A percentile compares a stretch with the other conserved stretches of the same genome.
These are phyloP conservation scores for Pteropus rufus DNA, from an alignment of 2,797 vertebrate genomes.

Conservation along the genomic window DNA sequence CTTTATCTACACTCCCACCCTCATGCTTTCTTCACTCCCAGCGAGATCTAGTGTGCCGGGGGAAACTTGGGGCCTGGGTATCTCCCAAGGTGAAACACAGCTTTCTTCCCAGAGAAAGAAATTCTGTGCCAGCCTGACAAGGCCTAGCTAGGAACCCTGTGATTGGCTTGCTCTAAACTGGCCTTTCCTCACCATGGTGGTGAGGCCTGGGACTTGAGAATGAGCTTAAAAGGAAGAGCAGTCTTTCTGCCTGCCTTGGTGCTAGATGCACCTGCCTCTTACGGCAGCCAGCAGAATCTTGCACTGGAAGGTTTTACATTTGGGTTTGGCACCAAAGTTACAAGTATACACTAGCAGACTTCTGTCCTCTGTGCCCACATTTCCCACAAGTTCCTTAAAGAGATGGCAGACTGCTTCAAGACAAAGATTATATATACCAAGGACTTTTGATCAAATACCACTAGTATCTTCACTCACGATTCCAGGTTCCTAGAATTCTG, in stretches of 20 bases:
- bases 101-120: not conserved
- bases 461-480: not conserved
- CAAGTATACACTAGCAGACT: not conserved
- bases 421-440: not conserved
- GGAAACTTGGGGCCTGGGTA: not conserved
- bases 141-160: not conserved
- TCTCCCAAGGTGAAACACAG: not conserved
- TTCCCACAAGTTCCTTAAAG: not conserved
- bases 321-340: not conserved
- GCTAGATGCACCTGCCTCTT: not conserved
- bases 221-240: not conserved
- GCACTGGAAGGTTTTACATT: not conserved
- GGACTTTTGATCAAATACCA: not conserved
- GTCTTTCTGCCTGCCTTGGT: not conserved
- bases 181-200: not conserved
- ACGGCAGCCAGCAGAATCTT: not conserved
- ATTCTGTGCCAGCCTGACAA: not conserved
- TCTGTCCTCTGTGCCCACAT: not conserved
- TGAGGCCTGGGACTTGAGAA: not conserved
- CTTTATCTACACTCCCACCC: not conserved
- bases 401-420: not conserved
- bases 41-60: not conserved
- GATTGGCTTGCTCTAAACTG: not conserved
- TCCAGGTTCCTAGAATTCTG: not conserved
- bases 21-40: not conserved